A percentile compares a stretch with the other conserved stretches of the same genome.
Evolutionary conservation across 1,140 invertebrate genomes (phyloP).

Genomic region (Charaxes varanes): DNA sequence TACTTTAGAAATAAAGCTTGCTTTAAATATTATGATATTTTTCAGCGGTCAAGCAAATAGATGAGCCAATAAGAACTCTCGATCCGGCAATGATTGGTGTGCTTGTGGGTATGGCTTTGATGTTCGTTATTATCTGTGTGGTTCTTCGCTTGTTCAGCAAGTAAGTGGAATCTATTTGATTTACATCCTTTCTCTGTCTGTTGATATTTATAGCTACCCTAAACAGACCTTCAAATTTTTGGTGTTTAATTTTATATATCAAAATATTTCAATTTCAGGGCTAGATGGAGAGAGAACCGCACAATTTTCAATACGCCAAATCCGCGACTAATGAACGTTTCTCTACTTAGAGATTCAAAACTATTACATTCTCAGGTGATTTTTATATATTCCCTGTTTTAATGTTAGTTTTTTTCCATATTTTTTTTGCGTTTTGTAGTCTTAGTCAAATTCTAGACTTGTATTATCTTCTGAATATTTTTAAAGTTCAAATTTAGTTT

Average conservation of each 20-base stretch:
- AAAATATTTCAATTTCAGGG: constrained; percentile 75
- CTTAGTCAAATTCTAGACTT: no score
- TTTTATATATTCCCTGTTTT: no score
- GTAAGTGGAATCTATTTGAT: constrained; percentile 73
- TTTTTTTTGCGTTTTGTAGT: no score
- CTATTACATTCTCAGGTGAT: constrained; percentile 82
- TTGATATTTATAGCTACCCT: no score
- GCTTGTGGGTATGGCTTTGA: constrained; percentile 90
- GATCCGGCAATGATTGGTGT: constrained; percentile 94
- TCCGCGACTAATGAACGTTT: constrained; percentile 91
- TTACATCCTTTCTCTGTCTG: no score
- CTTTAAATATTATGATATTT: background rate
- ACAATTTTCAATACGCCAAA: constrained; percentile 97
- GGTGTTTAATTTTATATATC: background rate
- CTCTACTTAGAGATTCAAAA: constrained; percentile 87
- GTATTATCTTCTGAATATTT: no score
- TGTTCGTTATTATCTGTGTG: constrained; percentile 96
- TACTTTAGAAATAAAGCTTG: no score
- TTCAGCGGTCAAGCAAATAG: constrained; percentile 49
- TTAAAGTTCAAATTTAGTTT: no score
- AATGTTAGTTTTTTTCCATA: no score
- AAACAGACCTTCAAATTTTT: no score
- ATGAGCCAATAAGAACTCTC: constrained; percentile 65
- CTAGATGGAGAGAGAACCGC: constrained; percentile 91
- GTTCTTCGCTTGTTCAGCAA: constrained; percentile 94